These are phyloP conservation scores for Bathynomus jamesi DNA, from an alignment of 1,140 invertebrate genomes.

Conservation along the genomic window DNA sequence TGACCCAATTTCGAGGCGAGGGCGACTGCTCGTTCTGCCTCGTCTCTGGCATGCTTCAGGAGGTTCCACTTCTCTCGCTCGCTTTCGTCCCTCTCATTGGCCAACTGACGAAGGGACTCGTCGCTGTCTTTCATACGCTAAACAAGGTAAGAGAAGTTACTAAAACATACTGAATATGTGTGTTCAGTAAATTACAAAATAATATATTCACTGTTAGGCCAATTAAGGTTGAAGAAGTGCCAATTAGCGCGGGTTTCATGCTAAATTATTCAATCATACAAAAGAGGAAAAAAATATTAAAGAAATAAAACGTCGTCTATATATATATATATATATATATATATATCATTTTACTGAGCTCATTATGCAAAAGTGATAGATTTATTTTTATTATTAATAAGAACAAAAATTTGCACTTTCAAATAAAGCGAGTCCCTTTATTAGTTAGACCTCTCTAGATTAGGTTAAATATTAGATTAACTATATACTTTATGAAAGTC, in stretches of 20 bases:
- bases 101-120: conserved; percentile 59
- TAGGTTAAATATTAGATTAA: too few relatives aligned
- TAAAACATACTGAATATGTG: neutral
- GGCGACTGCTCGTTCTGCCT: conserved; percentile 74
- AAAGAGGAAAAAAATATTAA: neutral
- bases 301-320: too few relatives aligned
- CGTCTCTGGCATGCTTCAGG: conserved; percentile 74
- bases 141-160: neutral
- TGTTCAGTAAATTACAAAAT: conserved; percentile 29
- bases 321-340: conserved; percentile 1
- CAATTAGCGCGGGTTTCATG: conserved; percentile 1
- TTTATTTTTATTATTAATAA: too few relatives aligned
- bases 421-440: too few relatives aligned
- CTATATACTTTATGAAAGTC: too few relatives aligned
- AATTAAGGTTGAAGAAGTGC: conserved; percentile 14
- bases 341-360: too few relatives aligned
- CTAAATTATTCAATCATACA: neutral
- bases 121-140: conserved; percentile 67
- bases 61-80: conserved; percentile 82
- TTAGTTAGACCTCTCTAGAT: too few relatives aligned
- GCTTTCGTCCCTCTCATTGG: conserved; percentile 67
- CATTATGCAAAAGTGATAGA: too few relatives aligned
- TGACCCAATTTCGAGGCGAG: conserved; percentile 48
- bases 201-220: neutral
- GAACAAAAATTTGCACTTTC: too few relatives aligned